phyloP scores from a whole-genome alignment of 2,888 invertebrate genomes.

The Hylaea fasciaria region DNA sequence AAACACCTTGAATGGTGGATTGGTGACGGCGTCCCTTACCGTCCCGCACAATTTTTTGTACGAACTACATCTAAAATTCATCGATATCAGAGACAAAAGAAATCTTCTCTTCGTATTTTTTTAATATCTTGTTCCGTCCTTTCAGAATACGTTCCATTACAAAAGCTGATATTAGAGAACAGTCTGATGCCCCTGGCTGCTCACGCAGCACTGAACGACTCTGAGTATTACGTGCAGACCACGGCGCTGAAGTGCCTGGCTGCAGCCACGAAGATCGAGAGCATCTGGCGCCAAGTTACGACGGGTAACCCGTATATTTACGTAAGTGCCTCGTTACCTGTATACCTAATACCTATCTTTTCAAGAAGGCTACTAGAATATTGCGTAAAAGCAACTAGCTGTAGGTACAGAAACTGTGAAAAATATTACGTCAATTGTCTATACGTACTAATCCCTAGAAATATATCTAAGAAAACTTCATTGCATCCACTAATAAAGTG shows the following conservation, averaged over 20 bases:
- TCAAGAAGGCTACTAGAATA: no score
- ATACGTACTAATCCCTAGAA: no score
- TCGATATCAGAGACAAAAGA: no score
- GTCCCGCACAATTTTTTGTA: no score
- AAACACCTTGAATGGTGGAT: no score
- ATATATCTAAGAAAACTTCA: no score
- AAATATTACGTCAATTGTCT: background rate
- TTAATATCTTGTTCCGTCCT: no score
- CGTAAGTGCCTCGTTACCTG: constrained; percentile 49
- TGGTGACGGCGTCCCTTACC: no score
- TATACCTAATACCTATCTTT: background rate
- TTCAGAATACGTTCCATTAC: constrained; percentile 53
- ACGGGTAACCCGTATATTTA: constrained; percentile 40
- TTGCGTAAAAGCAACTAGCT: background rate
- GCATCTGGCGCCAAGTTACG: constrained; percentile 51
- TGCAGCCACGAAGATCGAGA: constrained; percentile 50
- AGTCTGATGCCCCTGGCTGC: constrained; percentile 47
- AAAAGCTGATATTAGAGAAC: constrained; percentile 47
- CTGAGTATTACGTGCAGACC: constrained; percentile 48
- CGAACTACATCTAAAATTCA: no score
- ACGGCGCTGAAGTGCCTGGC: constrained; percentile 52
- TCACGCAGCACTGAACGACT: constrained; percentile 45
- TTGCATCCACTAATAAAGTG: no score
- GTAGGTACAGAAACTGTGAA: background rate
- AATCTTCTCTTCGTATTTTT: no score